Conservation (phyloP, 2,888 invertebrate species). For the Leptinotarsa tumamoca region DNA sequence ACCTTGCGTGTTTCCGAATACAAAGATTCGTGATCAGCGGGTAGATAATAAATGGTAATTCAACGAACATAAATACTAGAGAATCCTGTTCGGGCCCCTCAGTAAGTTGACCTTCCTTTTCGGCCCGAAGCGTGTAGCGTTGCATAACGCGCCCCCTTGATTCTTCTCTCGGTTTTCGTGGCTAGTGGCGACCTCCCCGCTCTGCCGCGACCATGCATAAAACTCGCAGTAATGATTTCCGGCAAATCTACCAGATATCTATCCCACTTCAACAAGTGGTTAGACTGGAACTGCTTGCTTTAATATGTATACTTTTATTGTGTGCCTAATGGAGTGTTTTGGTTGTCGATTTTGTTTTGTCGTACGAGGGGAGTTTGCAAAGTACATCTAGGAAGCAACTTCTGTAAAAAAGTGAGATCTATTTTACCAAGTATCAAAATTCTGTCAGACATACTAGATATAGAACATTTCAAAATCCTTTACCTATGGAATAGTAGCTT, state of each 20-base stretch:
- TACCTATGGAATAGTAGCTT: too few species aligned
- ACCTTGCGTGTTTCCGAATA: not conserved
- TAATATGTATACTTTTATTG: constrained; percentile 20
- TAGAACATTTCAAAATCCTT: too few species aligned
- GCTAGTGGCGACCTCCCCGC: constrained; percentile 27
- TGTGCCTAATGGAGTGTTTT: constrained; percentile 12
- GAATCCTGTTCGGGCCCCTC: constrained; percentile 6
- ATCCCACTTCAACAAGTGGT: constrained; percentile 49
- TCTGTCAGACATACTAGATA: too few species aligned
- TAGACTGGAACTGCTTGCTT: constrained; percentile 31
- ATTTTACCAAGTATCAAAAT: too few species aligned
- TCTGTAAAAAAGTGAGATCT: too few species aligned
- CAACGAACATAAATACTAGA: constrained; percentile 5
- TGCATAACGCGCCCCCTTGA: constrained; percentile 54
- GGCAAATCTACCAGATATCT: constrained; percentile 49
- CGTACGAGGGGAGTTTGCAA: not conserved
- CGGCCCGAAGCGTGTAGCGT: constrained; percentile 49
- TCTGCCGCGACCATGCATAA: constrained; percentile 53
- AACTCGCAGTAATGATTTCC: constrained; percentile 54
- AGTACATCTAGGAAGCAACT: not conserved
- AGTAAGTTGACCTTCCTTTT: constrained; percentile 50
- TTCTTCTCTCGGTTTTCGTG: constrained; percentile 47
- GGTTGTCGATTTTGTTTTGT: not conserved
- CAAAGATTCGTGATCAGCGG: constrained; percentile 3
- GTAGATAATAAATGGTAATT: not conserved